Evolutionary conservation across 2,113 vertebrate genomes (phyloP).

Genomic region (Apteryx mantelli): DNA sequence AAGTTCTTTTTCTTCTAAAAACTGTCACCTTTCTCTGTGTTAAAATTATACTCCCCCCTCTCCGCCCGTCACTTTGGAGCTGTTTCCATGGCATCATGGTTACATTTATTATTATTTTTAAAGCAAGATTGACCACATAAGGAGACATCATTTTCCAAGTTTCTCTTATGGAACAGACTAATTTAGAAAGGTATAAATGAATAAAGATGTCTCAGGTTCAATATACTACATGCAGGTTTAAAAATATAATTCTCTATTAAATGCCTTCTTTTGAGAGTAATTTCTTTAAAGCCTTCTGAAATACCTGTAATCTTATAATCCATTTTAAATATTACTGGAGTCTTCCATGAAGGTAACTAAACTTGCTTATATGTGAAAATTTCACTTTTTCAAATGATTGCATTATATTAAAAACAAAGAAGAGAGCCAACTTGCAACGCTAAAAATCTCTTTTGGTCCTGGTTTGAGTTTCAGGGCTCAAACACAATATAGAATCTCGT

Average conservation of each 20-base stretch:
- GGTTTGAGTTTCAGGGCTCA: conserved; percentile 12
- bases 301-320: background rate
- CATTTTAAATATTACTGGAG: background rate
- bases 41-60: background rate
- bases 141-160: background rate
- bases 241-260: background rate
- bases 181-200: conserved; percentile 2
- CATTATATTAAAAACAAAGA: background rate
- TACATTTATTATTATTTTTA: background rate
- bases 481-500: background rate
- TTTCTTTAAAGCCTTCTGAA: background rate
- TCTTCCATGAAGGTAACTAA: background rate
- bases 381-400: background rate
- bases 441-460: background rate
- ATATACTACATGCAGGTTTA: background rate
- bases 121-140: background rate
- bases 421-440: background rate
- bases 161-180: background rate
- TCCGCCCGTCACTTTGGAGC: background rate
- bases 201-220: background rate
- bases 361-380: background rate
- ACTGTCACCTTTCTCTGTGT: background rate
- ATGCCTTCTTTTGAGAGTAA: background rate
- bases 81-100: conserved; percentile 4
- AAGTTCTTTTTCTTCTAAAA: background rate